Base-by-base conservation (phyloP, 2,888 invertebrate genomes). In the Pheosia tremula region DNA sequence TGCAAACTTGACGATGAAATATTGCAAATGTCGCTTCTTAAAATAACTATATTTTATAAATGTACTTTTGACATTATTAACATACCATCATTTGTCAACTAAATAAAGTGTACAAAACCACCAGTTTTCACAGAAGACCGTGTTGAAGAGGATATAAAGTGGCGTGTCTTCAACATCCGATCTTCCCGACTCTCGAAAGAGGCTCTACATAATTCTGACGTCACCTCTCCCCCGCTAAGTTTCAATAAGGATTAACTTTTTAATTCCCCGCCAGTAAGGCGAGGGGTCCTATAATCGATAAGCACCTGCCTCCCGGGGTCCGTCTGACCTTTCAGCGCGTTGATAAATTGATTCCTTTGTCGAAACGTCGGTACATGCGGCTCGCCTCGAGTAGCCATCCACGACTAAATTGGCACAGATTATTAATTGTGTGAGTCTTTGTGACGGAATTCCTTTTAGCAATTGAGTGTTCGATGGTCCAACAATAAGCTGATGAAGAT, bases 281-380 rank as follows among this genome's bases (percentile, higher is more conserved):
- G 68, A 64, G 62, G 65, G 64, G 61, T 58, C 59, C 58, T 7
- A 56, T 57, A 50, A 71, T 75, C 74, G 67, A 74, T 69, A 52
- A 56, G 57, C 62, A 72, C 71, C 68, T 74, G 71, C 62, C 69
- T 56, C 72, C 63, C 61, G 54, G 61, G 62, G 63, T 56, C 67
- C 63, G 54, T 58, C 69, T 75, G 82, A 80, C 84, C 80, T 83
- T 85, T 82, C 82, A 78, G 75, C 71, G 72, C 61, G 72, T 75
- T 85, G 85, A 88, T 87, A 86, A 88, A 88, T 87, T 84, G 88
- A 81, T 83, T 82, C 79, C 72, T 80, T 84, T 85, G 82, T 83
- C 69, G 71, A 69, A 60, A 64, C 60, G 62, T 60, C 62, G 64
- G 69, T 57, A 71, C 60, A 56, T 61, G 69, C 56, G 59, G 65